Evolutionary conservation across 2,797 vertebrate genomes (phyloP).

Genomic region (Menidia menidia): DNA sequence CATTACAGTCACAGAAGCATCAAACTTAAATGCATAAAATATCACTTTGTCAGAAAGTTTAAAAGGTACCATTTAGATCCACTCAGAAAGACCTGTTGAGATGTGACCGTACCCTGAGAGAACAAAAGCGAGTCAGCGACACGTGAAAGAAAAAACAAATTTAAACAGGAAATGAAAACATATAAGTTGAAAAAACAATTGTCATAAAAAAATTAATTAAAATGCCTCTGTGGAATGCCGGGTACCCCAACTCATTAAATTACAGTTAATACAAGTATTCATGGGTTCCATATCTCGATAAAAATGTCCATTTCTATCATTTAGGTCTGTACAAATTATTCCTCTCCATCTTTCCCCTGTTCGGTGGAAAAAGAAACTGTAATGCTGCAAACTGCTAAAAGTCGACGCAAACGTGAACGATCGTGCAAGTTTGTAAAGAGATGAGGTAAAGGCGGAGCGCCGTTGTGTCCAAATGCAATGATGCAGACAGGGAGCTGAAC

Average conservation of each 20-base stretch:
- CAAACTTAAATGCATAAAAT: conserved; percentile 45
- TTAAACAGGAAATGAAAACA: conserved; percentile 32
- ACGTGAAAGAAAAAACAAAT: conserved; percentile 36
- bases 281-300: not conserved
- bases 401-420: not conserved
- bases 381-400: conserved; percentile 13
- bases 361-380: not conserved
- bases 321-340: not conserved
- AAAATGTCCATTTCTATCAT: not conserved
- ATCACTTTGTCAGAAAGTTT: conserved; percentile 8
- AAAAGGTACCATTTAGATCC: conserved; percentile 43
- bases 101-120: conserved; percentile 62
- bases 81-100: conserved; percentile 20
- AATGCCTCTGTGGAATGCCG: conserved; percentile 1
- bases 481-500: conserved; percentile 30
- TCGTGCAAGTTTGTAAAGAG: not conserved
- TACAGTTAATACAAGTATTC: conserved; percentile 14
- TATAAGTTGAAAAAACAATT: conserved; percentile 19
- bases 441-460: not conserved
- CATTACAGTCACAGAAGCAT: conserved; percentile 37
- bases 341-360: not conserved
- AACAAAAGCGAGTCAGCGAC: conserved; percentile 51
- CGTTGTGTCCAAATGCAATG: not conserved
- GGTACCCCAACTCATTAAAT: conserved; percentile 5
- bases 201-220: conserved; percentile 35